These are phyloP conservation scores for Pecten maximus DNA, from an alignment of 2,888 invertebrate species.

Conservation along the genomic window DNA sequence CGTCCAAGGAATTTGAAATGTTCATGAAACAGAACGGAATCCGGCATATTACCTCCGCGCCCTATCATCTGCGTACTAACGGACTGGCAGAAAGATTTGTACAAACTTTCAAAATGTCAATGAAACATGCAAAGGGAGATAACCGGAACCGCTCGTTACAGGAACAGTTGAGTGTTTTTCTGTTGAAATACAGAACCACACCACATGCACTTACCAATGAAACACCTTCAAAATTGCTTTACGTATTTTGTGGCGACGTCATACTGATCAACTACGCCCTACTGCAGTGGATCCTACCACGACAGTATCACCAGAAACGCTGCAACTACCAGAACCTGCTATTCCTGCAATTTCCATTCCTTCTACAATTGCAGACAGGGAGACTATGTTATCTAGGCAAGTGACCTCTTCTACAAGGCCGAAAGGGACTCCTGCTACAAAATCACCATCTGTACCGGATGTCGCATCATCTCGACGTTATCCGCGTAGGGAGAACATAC, in stretches of 20 bases:
- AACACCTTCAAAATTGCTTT: constrained; percentile 46
- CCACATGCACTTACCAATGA: constrained; percentile 53
- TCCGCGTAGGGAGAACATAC: not conserved
- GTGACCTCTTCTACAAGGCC: not conserved
- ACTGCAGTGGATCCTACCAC: not conserved
- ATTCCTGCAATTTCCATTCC: not conserved
- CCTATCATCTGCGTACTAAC: constrained; percentile 59
- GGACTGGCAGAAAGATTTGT: constrained; percentile 61
- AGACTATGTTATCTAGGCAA: not conserved
- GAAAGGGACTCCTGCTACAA: not conserved
- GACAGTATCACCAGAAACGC: not conserved
- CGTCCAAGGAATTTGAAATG: constrained; percentile 53
- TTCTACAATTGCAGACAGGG: not conserved
- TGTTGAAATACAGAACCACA: constrained; percentile 49
- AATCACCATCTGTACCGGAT: not conserved
- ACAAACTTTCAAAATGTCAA: constrained; percentile 57
- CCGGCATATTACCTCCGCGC: constrained; percentile 53
- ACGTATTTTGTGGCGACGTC: constrained; percentile 40
- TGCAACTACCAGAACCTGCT: not conserved
- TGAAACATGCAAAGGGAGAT: constrained; percentile 40
- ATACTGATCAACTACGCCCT: constrained; percentile 36
- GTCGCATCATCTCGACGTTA: not conserved
- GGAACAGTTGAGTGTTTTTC: constrained; percentile 46
- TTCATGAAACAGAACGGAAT: constrained; percentile 57
- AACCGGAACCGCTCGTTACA: too few species aligned